A percentile compares a stretch with the other conserved stretches of the same genome.
Conservation (phyloP, 2,113 vertebrate genomes). For the Chloropsis cyanopogon region DNA sequence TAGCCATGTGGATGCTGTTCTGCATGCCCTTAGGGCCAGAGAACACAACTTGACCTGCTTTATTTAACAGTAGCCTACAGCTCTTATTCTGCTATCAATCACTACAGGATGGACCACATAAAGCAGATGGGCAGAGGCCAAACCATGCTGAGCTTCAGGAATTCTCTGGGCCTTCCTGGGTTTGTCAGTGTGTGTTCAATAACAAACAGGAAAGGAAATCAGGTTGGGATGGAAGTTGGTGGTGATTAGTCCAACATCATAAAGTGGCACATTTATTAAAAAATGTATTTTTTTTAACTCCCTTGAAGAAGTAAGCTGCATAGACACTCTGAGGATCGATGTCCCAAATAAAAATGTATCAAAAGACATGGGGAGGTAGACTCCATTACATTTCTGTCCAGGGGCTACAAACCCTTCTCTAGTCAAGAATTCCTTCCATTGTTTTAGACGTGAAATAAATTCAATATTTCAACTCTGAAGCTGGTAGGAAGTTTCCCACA, state of each 20-base stretch:
- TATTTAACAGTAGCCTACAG: not conserved
- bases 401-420: not conserved
- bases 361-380: not conserved
- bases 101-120: not conserved
- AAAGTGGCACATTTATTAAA: not conserved
- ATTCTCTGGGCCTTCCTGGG: not conserved
- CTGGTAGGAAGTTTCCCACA: not conserved
- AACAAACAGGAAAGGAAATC: not conserved
- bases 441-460: not conserved
- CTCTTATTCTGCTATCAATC: not conserved
- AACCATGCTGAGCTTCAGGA: not conserved
- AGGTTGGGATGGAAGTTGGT: not conserved
- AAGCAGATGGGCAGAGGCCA: not conserved
- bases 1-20: not conserved
- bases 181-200: not conserved
- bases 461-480: not conserved
- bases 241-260: not conserved
- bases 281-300: not conserved
- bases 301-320: not conserved
- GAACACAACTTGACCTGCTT: not conserved
- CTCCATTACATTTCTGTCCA: not conserved
- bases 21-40: not conserved
- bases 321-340: not conserved
- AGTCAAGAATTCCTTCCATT: not conserved
- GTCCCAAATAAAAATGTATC: not conserved